Evolutionary conservation across 2,888 invertebrate species (phyloP).

Genomic region (Cerceris ruficornis): DNA sequence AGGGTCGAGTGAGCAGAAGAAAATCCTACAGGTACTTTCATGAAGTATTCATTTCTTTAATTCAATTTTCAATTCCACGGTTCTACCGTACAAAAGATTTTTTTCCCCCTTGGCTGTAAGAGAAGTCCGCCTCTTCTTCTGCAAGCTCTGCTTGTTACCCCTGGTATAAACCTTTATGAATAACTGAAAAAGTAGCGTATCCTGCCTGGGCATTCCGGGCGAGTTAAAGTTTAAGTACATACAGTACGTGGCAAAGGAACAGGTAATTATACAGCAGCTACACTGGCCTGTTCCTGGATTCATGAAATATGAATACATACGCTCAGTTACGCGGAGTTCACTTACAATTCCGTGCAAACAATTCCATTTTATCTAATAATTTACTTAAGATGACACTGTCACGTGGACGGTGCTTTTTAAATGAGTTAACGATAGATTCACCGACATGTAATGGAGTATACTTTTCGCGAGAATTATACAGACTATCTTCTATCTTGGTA

Average conservation of each 20-base stretch:
- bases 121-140: constrained; percentile 1
- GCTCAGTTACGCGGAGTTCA: neutral
- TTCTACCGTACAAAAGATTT: neutral
- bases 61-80: constrained; percentile 6
- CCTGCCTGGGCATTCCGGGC: constrained; percentile 9
- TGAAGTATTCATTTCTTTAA: constrained; percentile 10
- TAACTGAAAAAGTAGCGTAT: constrained; percentile 45
- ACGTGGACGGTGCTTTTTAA: neutral
- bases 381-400: neutral
- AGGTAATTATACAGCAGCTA: constrained; percentile 46
- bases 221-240: constrained; percentile 36
- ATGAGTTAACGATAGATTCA: neutral
- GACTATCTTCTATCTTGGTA: too few species aligned
- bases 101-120: neutral
- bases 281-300: constrained; percentile 42
- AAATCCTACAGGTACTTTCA: constrained; percentile 5
- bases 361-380: neutral
- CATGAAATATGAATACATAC: constrained; percentile 36
- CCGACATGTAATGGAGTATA: too few species aligned
- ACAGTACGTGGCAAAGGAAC: constrained; percentile 22
- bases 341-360: neutral
- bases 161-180: constrained; percentile 38
- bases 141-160: constrained; percentile 7
- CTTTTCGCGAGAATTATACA: too few species aligned
- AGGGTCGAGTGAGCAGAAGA: neutral